phyloP scores from a whole-genome alignment of 1,140 invertebrate genomes.

The Drosophila trapezifrons region DNA sequence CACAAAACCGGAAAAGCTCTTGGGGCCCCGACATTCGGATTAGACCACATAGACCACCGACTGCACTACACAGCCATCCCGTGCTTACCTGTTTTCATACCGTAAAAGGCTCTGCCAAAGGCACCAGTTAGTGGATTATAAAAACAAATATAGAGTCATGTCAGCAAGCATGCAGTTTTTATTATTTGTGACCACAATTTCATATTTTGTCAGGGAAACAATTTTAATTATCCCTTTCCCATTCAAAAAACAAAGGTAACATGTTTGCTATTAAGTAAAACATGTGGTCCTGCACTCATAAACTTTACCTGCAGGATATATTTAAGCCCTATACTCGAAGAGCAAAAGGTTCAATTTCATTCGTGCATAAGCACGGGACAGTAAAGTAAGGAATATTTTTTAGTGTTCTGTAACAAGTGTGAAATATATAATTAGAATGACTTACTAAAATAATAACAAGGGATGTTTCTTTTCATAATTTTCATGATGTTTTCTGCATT shows the following conservation, averaged over 20 bases:
- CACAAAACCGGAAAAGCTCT: conserved; percentile 63
- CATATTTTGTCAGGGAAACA: background rate
- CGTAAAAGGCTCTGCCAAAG: conserved; percentile 65
- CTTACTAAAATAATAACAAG: too few species aligned
- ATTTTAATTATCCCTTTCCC: conserved; percentile 1
- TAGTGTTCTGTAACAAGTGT: too few species aligned
- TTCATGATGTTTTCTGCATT: too few species aligned
- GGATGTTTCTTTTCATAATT: too few species aligned
- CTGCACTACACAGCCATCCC: conserved; percentile 6
- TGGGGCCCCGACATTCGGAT: conserved; percentile 16
- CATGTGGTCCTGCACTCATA: background rate
- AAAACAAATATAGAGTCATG: conserved; percentile 4
- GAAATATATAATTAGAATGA: background rate
- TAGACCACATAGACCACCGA: conserved; percentile 32
- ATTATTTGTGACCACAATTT: background rate
- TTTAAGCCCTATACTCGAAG: too few species aligned
- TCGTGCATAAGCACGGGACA: too few species aligned
- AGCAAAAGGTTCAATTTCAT: too few species aligned
- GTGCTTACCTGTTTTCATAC: conserved; percentile 45
- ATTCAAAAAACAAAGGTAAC: background rate
- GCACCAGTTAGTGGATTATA: conserved; percentile 24
- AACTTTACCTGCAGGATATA: too few species aligned
- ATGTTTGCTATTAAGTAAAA: conserved; percentile 2
- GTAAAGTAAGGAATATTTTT: background rate
- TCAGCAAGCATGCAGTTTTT: background rate